Conservation (phyloP, 2,797 vertebrate genomes). For the Orestias chungarensis region DNA sequence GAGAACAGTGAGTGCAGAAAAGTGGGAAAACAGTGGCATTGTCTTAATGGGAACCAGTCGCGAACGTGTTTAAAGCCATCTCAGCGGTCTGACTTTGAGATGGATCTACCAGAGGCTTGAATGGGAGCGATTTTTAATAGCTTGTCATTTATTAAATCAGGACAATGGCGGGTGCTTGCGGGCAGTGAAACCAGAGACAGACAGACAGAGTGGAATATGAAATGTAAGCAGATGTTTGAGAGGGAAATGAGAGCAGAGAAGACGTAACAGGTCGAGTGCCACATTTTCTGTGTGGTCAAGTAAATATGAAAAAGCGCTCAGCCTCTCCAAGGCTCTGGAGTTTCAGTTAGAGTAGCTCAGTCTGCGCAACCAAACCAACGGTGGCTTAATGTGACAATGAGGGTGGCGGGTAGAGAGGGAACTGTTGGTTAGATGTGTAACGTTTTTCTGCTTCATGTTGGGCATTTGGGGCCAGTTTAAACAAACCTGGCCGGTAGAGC, state of each 20-base stretch:
- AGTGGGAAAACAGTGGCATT: conserved; percentile 67
- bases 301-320: conserved; percentile 31
- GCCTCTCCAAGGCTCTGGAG: conserved; percentile 63
- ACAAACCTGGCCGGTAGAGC: conserved; percentile 42
- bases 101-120: conserved; percentile 76
- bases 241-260: conserved; percentile 45
- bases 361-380: conserved; percentile 20
- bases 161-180: conserved; percentile 75
- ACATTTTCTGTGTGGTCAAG: conserved; percentile 75
- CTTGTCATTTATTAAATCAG: conserved; percentile 81
- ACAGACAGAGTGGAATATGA: conserved; percentile 74
- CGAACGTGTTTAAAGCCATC: conserved; percentile 69
- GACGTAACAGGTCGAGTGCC: conserved; percentile 65
- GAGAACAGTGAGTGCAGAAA: conserved; percentile 35
- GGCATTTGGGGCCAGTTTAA: conserved; percentile 54
- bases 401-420: conserved; percentile 46
- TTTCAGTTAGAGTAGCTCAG: conserved; percentile 65
- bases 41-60: conserved; percentile 71
- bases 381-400: conserved; percentile 62
- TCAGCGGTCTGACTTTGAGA: conserved; percentile 57
- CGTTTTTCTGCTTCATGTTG: conserved; percentile 56
- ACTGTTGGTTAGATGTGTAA: conserved; percentile 61
- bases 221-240: conserved; percentile 76
- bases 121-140: conserved; percentile 75
- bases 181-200: conserved; percentile 73